Evolutionary conservation across 37 sponge, comb jelly and placozoan genomes (phyloP).

Genomic region (Haliclona indistincta): DNA sequence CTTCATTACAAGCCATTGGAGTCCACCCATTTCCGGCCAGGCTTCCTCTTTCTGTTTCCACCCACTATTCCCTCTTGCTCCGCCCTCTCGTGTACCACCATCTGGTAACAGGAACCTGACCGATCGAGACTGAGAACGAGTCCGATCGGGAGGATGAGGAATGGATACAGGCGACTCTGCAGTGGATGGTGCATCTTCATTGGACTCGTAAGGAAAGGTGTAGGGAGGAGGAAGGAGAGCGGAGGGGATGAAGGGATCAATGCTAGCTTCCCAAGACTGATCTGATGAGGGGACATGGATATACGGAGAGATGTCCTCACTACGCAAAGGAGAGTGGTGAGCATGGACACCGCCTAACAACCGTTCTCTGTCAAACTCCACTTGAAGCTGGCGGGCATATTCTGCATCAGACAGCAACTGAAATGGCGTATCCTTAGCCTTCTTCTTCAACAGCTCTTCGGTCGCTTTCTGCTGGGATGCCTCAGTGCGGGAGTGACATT

Average conservation of each 20-base stretch:
- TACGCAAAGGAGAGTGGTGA: not conserved
- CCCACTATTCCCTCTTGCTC: not conserved
- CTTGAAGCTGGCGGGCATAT: conserved; percentile 67
- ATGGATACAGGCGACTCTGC: too few relatives aligned
- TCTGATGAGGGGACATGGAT: not conserved
- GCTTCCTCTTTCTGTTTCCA: conserved; percentile 6
- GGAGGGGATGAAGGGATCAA: not conserved
- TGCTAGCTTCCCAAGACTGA: too few relatives aligned
- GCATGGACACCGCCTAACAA: not conserved
- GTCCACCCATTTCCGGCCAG: conserved; percentile 44
- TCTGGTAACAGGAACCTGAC: too few relatives aligned
- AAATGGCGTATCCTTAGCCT: conserved; percentile 9
- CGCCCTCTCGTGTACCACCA: conserved; percentile 1
- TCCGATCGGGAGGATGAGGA: not conserved
- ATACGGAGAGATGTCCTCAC: not conserved
- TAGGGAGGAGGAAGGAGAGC: not conserved
- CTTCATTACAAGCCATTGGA: conserved; percentile 42
- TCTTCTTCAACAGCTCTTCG: not conserved
- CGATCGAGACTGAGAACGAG: not conserved
- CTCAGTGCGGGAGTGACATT: not conserved
- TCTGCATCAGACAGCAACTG: conserved; percentile 65
- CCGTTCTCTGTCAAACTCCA: conserved; percentile 18
- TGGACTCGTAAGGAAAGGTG: too few relatives aligned
- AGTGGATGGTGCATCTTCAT: too few relatives aligned
- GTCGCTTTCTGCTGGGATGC: not conserved